A percentile compares a stretch with the other conserved stretches of the same genome.
These are phyloP conservation scores for Heterochromis multidens DNA, from an alignment of 2,113 vertebrate species.

Conservation along the genomic window DNA sequence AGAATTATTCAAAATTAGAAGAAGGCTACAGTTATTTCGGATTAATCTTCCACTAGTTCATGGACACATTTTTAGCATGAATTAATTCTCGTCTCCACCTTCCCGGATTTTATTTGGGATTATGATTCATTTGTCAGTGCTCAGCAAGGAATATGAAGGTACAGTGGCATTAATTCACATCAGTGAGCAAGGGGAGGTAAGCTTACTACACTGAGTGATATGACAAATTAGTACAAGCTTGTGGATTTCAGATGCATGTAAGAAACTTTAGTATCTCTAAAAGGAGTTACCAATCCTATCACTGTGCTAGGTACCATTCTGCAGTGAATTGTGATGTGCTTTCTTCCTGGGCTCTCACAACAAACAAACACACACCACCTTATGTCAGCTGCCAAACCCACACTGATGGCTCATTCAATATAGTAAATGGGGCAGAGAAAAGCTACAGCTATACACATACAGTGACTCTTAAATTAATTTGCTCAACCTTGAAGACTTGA, in stretches of 20 bases:
- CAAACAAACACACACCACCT: neutral
- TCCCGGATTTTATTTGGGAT: constrained; percentile 36
- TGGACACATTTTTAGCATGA: neutral
- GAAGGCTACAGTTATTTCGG: constrained; percentile 1
- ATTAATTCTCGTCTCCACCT: constrained; percentile 23
- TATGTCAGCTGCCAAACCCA: constrained; percentile 30
- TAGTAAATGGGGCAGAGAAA: constrained; percentile 49
- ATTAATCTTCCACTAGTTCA: constrained; percentile 44
- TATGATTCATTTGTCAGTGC: constrained; percentile 44
- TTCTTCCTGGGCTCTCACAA: neutral
- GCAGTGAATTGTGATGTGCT: neutral
- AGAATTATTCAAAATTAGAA: neutral
- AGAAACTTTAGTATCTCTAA: neutral
- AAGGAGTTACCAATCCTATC: neutral
- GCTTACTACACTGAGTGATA: neutral
- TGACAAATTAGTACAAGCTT: constrained; percentile 22
- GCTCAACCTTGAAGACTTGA: constrained; percentile 44
- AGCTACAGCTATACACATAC: constrained; percentile 37
- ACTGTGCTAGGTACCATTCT: neutral
- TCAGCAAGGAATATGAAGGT: constrained; percentile 6
- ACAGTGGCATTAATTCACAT: neutral
- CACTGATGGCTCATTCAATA: constrained; percentile 45
- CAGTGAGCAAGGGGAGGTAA: neutral
- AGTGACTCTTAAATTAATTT: constrained; percentile 50
- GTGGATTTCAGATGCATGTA: neutral